Evolutionary conservation across 2,113 vertebrate species (phyloP), one percentile per base, ranked within the genome.

Genomic region (Trematomus loennbergii): DNA sequence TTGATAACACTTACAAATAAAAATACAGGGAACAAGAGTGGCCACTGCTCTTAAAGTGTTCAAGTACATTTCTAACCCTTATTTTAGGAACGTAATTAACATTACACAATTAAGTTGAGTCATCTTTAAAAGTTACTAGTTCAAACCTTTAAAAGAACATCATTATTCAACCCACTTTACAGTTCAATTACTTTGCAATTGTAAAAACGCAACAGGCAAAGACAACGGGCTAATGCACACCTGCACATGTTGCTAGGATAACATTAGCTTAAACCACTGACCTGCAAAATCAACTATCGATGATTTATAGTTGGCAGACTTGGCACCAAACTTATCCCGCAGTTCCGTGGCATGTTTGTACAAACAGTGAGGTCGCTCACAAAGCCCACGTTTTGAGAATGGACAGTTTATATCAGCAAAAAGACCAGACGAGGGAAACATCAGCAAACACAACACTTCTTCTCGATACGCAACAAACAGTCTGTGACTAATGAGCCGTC

Each of bases 371-470:
- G 93, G 91, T 62, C 84, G 76, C 29, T 83, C 59, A 67, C 93
- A 93, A 13, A 46, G 52, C 9, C 52, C 78, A 2, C 29, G 46
- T 16, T 33, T 15, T 0, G 68, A 40, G 4, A 89, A 85, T 1
- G 92, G 93, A 62, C 95, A 95, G 2, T 9, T 17, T 7, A 93
- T 53, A 1, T 25, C 18, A 9, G 48, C 22, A 75, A 96, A 95
- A 50, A 88, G 79, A 5, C 92, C 59, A 0, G 65, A 86, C 1
- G 93, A 91, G 0, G 85, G 85, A 76, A 96, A 93, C 95, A 94
- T 95, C 18, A 16, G 76, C 29, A 46, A 79, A 73, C 8, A 18
- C 11, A 6, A 9, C 16, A 9, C 36, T 9, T 22, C 29, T 4
- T 11, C 12, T 11, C 50, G 7, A 36, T 0, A 48, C 9, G 0